Conservation (phyloP, 2,113 vertebrate species). For the Formicarius rufipectus region DNA sequence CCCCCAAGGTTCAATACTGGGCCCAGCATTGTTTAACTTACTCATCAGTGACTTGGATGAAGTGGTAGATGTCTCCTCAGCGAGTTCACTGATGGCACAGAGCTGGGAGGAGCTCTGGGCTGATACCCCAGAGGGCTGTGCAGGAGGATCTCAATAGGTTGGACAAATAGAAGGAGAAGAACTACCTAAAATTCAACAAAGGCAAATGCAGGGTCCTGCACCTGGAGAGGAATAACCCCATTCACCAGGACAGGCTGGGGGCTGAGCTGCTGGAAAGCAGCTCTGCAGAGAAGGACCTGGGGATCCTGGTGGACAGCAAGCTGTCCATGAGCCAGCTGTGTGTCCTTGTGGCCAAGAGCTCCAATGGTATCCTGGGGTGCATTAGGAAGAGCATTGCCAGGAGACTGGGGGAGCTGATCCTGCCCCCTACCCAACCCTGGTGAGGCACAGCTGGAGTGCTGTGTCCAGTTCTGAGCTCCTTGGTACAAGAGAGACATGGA, state of each 20-base stretch:
- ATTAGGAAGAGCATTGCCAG: background rate
- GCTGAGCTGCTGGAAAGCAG: background rate
- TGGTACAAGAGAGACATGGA: background rate
- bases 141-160: background rate
- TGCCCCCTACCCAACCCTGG: background rate
- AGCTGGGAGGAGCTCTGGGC: too few species aligned
- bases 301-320: background rate
- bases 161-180: background rate
- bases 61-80: background rate
- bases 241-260: background rate
- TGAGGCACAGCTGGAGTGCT: background rate
- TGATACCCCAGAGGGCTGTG: too few species aligned
- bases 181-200: background rate
- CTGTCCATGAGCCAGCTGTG: background rate
- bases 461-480: background rate
- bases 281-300: background rate
- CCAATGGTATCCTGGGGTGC: background rate
- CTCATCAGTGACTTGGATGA: background rate
- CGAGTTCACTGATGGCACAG: background rate
- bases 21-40: background rate
- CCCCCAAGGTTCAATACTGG: background rate
- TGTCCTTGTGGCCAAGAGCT: background rate
- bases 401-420: accelerated
- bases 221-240: accelerated
- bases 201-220: background rate